Conservation (phyloP, 1,140 invertebrate species). For the Drosophila albomicans region DNA sequence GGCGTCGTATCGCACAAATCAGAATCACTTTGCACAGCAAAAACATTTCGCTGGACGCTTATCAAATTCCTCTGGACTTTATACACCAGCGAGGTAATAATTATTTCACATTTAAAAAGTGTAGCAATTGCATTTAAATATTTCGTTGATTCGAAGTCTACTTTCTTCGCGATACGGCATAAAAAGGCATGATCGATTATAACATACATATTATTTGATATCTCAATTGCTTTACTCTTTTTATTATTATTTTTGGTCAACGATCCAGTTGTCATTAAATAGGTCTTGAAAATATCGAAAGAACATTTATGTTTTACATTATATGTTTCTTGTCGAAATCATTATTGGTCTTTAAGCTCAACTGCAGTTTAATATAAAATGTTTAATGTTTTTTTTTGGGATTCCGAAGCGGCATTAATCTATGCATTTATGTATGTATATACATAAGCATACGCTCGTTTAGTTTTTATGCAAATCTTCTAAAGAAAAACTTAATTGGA, state of each 20-base stretch:
- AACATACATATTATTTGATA: no score
- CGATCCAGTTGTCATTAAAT: no score
- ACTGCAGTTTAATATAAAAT: constrained; percentile 5
- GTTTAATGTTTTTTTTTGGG: neutral
- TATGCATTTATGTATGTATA: constrained; percentile 8
- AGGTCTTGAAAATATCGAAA: no score
- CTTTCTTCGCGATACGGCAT: neutral
- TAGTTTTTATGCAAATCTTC: constrained; percentile 65
- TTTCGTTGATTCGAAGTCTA: neutral
- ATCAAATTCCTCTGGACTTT: constrained; percentile 38
- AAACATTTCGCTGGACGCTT: constrained; percentile 20
- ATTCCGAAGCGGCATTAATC: constrained; percentile 12
- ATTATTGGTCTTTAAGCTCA: neutral
- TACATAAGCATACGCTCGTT: constrained; percentile 11
- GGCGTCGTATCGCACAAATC: constrained; percentile 14
- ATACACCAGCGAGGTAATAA: constrained; percentile 13
- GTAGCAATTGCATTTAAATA: constrained; percentile 5
- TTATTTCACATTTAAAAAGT: neutral
- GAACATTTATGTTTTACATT: neutral
- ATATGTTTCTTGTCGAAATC: neutral
- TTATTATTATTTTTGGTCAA: no score
- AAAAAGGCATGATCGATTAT: no score
- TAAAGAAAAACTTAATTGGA: constrained; percentile 39
- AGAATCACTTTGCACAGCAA: neutral
- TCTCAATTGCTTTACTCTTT: no score